Evolutionary conservation across 2,797 vertebrate species (phyloP), one percentile per base, ranked within the genome.

Genomic region (Fistularia tabacaria): DNA sequence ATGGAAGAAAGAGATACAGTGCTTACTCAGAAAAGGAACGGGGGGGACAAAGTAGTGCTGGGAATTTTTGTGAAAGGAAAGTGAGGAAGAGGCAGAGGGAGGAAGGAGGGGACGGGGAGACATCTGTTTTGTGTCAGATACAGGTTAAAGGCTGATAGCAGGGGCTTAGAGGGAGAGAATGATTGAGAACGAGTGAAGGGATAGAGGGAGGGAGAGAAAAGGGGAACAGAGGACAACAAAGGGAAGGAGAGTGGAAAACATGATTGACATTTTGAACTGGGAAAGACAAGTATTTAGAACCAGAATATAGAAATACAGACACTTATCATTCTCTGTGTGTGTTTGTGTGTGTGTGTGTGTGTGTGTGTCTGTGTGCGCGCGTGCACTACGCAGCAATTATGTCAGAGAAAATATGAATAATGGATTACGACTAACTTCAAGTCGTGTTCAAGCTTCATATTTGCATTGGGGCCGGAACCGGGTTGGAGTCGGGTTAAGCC

Each of bases 41-140:
- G 25, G 12, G 12, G 9, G 11, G 45, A 46, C 12, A 14, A 2
- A 64, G 60, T 54, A 64, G 3, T 46, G 57, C 50, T 38, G 62
- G 66, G 64, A 14, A 45, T 66, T 60, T 60, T 58, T 53, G 66
- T 66, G 11, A 11, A 12, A 13, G 43, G 25, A 25, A 25, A 25
- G 43, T 45, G 43, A 80, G 76, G 76, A 82, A 74, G 64, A 77
- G 77, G 80, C 77, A 74, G 45, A 53, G 55, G 51, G 74, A 80
- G 76, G 68, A 71, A 71, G 56, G 53, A 68, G 60, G 62, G 68
- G 72, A 71, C 51, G 68, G 64, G 69, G 69, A 60, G 64, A 83
- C 84, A 86, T 88, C 83, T 88, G 87, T 83, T 88, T 84, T 72
- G 68, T 81, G 72, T 88, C 82, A 81, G 62, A 41, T 54, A 69